Evolutionary conservation across 2,113 vertebrate species (phyloP).

Genomic region (Eonycteris spelaea): DNA sequence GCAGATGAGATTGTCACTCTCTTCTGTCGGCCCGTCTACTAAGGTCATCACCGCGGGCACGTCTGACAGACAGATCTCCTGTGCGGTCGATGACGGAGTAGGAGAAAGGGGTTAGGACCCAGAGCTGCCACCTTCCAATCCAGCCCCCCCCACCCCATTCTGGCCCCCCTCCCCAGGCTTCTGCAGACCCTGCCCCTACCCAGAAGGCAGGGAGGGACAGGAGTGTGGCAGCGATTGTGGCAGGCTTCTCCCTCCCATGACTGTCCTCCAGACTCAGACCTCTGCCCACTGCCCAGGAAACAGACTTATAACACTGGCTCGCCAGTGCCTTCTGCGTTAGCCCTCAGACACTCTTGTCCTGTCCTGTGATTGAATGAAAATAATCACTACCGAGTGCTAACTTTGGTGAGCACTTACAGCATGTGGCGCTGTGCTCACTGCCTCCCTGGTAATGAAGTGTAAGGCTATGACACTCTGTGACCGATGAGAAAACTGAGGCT

Average conservation of each 20-base stretch:
- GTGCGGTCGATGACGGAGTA: neutral
- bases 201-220: neutral
- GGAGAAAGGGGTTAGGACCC: neutral
- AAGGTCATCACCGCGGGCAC: slow-evolving; percentile 93
- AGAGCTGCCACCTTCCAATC: neutral
- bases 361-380: neutral
- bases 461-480: neutral
- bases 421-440: neutral
- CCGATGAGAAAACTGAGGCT: neutral
- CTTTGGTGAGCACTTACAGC: neutral
- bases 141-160: neutral
- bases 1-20: slow-evolving; percentile 98
- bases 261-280: neutral
- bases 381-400: neutral
- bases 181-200: neutral
- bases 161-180: neutral
- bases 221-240: neutral
- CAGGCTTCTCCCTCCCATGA: neutral
- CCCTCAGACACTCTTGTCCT: neutral
- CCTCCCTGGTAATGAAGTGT: neutral
- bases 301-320: neutral
- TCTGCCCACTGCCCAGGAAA: neutral
- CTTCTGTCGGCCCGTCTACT: slow-evolving; percentile 94
- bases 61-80: slow-evolving; percentile 99
- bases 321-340: neutral